Base-by-base conservation (phyloP, 2,888 invertebrate genomes). In the Dione vanillae region DNA sequence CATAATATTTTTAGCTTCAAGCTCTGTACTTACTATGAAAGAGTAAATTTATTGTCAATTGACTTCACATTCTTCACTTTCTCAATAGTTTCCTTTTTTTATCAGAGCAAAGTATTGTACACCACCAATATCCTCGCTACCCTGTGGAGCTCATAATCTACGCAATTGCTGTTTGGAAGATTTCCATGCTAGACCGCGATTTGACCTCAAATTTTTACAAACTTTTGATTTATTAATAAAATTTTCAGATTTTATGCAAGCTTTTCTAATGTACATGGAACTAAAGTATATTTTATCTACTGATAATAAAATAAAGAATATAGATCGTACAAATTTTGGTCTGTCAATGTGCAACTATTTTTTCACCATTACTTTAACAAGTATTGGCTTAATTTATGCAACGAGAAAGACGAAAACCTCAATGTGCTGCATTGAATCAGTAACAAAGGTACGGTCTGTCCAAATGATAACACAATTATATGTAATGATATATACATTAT, bases 401-500 rank as follows among this genome's bases (percentile, higher is more conserved):
- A 59, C 10, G 2, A 43, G 9, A 43, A 59, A 43, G 20, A 41
- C 9, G 0, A 14, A 59, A 43, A 14, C 0, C 1, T 27, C 6
- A 11, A 56, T 56, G 56, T 16, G 16, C 16, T 56, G 56, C 37
- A 2, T 56, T 1, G 56, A 56, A 40, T 5, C 56, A 11, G 37
- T 56, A 37, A 56, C 16, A 56, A 56, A 56, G 37, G 56, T 56
- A 54, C n/a, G 9, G 16, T 56, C 54, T 11, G n/a, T 12, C 5
- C 35, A n/a, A 37, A 54, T 14, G n/a, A 45, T n/a, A 1, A 0
- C 45, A 45, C n/a, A n/a, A n/a, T 14, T 47, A 47, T 16, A 16
- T 16, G 6, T 8, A 8, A 16, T 47, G 8, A 41, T 47, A 47
- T 12, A 41, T 41, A 41, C 8, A 41, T 12, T 5, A 20, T 52